These are phyloP conservation scores for Mechanitis mazaeus DNA, from an alignment of 2,888 invertebrate genomes.

Conservation along the genomic window DNA sequence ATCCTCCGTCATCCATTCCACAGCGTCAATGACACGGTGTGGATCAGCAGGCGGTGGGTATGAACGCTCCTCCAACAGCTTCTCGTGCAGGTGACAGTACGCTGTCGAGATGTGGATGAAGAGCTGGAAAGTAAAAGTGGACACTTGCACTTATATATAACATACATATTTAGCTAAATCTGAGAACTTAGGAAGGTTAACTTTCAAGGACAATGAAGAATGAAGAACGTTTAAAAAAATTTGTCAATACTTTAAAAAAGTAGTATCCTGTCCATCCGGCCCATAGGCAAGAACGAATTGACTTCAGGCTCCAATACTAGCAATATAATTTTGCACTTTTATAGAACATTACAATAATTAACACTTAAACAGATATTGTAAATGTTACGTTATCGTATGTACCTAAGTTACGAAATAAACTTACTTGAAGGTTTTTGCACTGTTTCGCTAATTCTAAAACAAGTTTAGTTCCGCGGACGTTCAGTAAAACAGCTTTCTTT, in stretches of 20 bases:
- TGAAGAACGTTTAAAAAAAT: too few species aligned
- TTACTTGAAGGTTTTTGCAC: constrained; percentile 84
- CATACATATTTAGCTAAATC: too few species aligned
- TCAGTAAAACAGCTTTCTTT: constrained; percentile 92
- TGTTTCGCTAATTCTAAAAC: constrained; percentile 89
- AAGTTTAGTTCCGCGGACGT: constrained; percentile 92
- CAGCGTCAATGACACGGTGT: constrained; percentile 83
- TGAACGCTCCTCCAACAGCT: constrained; percentile 87
- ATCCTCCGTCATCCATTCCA: constrained; percentile 88
- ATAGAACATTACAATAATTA: too few species aligned
- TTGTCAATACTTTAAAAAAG: too few species aligned
- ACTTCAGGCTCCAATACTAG: too few species aligned
- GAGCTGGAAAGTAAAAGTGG: constrained; percentile 56
- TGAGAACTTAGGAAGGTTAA: too few species aligned
- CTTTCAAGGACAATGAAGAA: too few species aligned
- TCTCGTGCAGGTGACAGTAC: constrained; percentile 92
- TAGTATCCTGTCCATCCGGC: too few species aligned
- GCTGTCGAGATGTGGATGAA: constrained; percentile 91
- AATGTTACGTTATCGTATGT: too few species aligned
- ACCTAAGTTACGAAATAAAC: constrained; percentile 19
- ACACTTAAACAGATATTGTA: too few species aligned
- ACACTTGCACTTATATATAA: background rate
- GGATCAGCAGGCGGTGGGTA: constrained; percentile 90
- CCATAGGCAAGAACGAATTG: too few species aligned
- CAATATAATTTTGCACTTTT: too few species aligned